Evolutionary conservation across 2,888 invertebrate species (phyloP).

Genomic region (Apamea crenata): DNA sequence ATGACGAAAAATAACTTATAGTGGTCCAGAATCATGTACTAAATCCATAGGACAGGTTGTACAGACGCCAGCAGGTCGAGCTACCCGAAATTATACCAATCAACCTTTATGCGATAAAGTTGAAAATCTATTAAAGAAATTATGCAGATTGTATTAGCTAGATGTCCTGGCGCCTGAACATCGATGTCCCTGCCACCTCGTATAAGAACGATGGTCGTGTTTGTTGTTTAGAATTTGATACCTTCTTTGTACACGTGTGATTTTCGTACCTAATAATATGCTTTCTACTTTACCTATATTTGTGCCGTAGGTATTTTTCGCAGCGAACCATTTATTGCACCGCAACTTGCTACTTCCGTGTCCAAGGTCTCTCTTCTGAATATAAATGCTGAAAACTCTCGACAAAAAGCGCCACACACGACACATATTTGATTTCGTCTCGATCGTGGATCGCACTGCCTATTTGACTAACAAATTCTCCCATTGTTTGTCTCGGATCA

Average conservation of each 20-base stretch:
- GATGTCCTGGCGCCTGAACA: no score
- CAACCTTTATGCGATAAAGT: no score
- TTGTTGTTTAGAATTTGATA: neutral
- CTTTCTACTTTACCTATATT: neutral
- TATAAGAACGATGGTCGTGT: neutral
- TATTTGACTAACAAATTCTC: constrained; percentile 66
- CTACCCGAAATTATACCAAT: no score
- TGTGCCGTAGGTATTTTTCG: neutral
- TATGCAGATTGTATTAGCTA: no score
- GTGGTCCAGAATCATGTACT: no score
- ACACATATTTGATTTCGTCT: constrained; percentile 49
- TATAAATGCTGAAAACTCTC: neutral
- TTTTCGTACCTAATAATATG: neutral
- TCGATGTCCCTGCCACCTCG: no score
- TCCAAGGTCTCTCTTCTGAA: neutral
- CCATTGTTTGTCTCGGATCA: constrained; percentile 53
- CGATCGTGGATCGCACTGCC: constrained; percentile 19
- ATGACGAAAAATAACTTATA: no score
- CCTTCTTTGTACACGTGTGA: neutral
- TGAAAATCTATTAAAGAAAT: no score
- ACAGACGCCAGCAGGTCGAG: no score
- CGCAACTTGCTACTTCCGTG: neutral
- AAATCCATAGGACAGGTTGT: no score
- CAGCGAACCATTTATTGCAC: neutral
- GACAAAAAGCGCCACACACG: constrained; percentile 10